Percentiles rank a stretch among this genome's conserved stretches.
Conservation (phyloP, 23 tunicate genomes). For the Phallusia fumigata region DNA sequence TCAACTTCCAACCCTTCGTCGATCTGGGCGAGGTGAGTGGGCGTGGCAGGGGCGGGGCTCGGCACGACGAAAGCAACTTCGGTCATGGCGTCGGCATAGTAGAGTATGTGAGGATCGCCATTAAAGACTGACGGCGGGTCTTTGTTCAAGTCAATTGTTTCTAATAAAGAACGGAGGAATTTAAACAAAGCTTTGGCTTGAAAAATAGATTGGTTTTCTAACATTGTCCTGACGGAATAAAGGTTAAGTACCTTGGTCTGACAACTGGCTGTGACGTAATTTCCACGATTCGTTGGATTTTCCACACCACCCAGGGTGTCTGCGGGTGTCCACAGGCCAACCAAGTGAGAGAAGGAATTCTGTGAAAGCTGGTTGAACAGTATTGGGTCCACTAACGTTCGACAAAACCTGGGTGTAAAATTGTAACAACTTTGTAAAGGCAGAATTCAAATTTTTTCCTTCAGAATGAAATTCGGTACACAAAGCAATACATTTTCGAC, state of each 20-base stretch:
- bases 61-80: slow-evolving; percentile 94
- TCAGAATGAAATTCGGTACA: too few relatives aligned
- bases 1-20: slow-evolving; percentile 18
- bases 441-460: too few relatives aligned
- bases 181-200: too few relatives aligned
- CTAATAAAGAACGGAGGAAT: neutral
- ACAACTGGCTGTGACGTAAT: slow-evolving; percentile 3
- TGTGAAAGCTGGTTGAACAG: slow-evolving; percentile 61
- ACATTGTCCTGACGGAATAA: too few relatives aligned
- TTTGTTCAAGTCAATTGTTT: slow-evolving; percentile 47
- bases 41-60: slow-evolving; percentile 1
- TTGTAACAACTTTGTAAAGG: too few relatives aligned
- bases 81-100: slow-evolving; percentile 77
- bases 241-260: too few relatives aligned
- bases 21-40: neutral
- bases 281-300: slow-evolving; percentile 39
- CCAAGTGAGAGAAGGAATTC: slow-evolving; percentile 87
- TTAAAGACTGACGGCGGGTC: slow-evolving; percentile 61
- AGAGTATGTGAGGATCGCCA: slow-evolving; percentile 65
- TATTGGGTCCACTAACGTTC: slow-evolving; percentile 45
- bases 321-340: slow-evolving; percentile 65
- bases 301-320: slow-evolving; percentile 90
- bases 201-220: too few relatives aligned
- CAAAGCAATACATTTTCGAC: too few relatives aligned
- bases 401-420: slow-evolving; percentile 60